Conservation (phyloP, 2,888 invertebrate genomes). For the Griposia aprilina region DNA sequence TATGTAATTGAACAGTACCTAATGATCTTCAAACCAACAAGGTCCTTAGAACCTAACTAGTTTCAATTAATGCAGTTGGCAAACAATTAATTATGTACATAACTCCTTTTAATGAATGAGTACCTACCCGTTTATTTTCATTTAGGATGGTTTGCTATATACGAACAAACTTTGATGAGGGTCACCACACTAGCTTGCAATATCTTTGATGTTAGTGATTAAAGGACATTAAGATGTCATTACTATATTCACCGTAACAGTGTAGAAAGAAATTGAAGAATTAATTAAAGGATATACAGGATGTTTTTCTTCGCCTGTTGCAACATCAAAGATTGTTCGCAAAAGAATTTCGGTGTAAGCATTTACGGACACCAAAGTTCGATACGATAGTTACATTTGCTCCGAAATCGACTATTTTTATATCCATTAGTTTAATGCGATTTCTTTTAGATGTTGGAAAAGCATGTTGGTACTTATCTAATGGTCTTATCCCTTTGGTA, state of each 20-base stretch:
- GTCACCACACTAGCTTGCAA: not conserved
- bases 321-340: constrained; percentile 56
- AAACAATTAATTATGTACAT: constrained; percentile 12
- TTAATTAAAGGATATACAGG: not conserved
- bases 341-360: constrained; percentile 72
- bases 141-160: not conserved
- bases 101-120: not conserved
- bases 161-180: not conserved
- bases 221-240: too few relatives aligned
- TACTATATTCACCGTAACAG: too few relatives aligned
- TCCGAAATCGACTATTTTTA: constrained; percentile 80
- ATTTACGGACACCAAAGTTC: constrained; percentile 60
- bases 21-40: constrained; percentile 13
- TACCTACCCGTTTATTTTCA: not conserved
- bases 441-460: constrained; percentile 75
- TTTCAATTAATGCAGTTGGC: constrained; percentile 1
- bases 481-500: constrained; percentile 65
- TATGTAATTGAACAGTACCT: constrained; percentile 14
- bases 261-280: not conserved
- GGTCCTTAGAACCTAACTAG: constrained; percentile 2
- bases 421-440: constrained; percentile 83
- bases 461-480: constrained; percentile 69
- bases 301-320: not conserved
- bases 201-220: not conserved
- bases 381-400: constrained; percentile 78